Base-by-base conservation (phyloP, 2,797 vertebrate species). In the Hoplostethus atlanticus region DNA sequence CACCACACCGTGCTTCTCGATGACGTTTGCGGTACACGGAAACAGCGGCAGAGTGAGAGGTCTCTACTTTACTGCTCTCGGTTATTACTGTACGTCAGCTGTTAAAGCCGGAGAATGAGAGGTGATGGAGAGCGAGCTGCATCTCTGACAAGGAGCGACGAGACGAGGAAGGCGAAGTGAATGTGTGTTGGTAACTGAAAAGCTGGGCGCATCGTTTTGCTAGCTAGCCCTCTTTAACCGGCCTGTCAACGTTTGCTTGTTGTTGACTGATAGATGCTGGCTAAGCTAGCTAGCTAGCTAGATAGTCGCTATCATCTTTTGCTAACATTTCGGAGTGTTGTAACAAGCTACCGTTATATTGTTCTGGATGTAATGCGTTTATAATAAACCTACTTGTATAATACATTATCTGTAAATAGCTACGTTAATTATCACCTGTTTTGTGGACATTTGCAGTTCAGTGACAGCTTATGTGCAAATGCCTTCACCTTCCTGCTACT, bases 101-200 rank as follows among this genome's bases (percentile, higher is more conserved):
- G 38, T 40, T 42, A 42, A 6, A 6, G 21, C 51, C 6, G 42
- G 36, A 73, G 71, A 40, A 56, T n/a, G 67, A 55, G 53, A 54
- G 70, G 59, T 61, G 88, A 87, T 84, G 84, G 79, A 75, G 79
- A 75, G 12, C 52, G 5, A 8, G 40, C 68, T 80, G 68, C 62
- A 38, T 48, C 70, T 17, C 60, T 3, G 68, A 76, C 56, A 5
- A 68, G 61, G 48, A 71, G 68, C 59, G 60, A 75, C 31, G 58
- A 15, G 21, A n/a, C n/a, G 55, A 7, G 54, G 10, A 34, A 8
- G 73, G 4, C 46, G 21, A 71, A 74, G 77, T 62, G 54, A 72
- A 56, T 48, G 31, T 60, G 52, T 63, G 44, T 44, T n/a, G 80
- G 82, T 88, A 76, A 84, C 81, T 75, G 28, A 36, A 36, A 2